phyloP scores from a whole-genome alignment of 2,888 invertebrate genomes.

The Spilosoma lubricipeda region DNA sequence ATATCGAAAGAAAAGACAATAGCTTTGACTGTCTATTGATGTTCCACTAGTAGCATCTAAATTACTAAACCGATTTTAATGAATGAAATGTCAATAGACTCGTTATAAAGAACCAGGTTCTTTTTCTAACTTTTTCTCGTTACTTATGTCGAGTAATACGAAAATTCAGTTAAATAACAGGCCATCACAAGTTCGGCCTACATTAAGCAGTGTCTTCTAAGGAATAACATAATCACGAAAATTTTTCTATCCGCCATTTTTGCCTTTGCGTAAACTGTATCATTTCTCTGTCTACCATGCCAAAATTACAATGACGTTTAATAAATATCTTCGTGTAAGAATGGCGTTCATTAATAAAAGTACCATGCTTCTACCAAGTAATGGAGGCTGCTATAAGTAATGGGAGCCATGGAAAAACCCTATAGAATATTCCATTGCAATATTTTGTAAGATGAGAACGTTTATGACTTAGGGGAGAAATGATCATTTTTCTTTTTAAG shows the following conservation, averaged over 20 bases:
- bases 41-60: too few relatives aligned
- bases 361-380: constrained; percentile 25
- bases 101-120: too few relatives aligned
- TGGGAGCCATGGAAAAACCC: constrained; percentile 17
- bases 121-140: too few relatives aligned
- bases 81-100: too few relatives aligned
- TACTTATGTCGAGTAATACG: too few relatives aligned
- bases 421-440: constrained; percentile 25
- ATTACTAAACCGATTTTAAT: too few relatives aligned
- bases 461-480: constrained; percentile 5
- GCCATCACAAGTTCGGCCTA: not conserved
- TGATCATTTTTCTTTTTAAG: not conserved
- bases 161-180: too few relatives aligned
- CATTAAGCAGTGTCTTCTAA: not conserved
- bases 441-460: constrained; percentile 29
- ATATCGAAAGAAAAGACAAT: too few relatives aligned
- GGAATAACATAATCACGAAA: not conserved
- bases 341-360: constrained; percentile 50
- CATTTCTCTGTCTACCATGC: constrained; percentile 6
- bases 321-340: constrained; percentile 27
- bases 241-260: not conserved
- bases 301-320: constrained; percentile 30
- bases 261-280: constrained; percentile 1
- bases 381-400: constrained; percentile 45
- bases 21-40: too few relatives aligned